These are phyloP conservation scores for Strix occidentalis DNA, from an alignment of 2,797 vertebrate species.

Conservation along the genomic window DNA sequence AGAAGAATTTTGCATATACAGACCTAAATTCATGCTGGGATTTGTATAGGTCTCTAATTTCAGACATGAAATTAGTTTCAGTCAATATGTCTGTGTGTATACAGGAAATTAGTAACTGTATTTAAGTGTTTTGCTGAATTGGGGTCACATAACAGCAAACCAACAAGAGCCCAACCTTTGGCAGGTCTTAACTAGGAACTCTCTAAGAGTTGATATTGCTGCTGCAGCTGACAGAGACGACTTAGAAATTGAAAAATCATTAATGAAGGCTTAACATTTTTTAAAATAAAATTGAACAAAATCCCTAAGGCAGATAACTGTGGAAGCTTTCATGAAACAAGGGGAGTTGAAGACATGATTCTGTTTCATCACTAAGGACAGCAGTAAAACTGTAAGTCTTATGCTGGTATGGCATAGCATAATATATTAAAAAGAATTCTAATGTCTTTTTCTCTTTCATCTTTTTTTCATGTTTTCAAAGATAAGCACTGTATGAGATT, in stretches of 20 bases:
- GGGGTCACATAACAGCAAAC: neutral
- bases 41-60: neutral
- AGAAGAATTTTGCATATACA: neutral
- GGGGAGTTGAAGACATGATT: neutral
- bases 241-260: neutral
- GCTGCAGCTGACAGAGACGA: neutral
- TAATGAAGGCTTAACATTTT: slow-evolving; percentile 36
- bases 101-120: neutral
- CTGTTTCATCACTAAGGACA: slow-evolving; percentile 39
- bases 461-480: slow-evolving; percentile 52
- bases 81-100: neutral
- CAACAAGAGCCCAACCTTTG: neutral
- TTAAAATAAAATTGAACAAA: slow-evolving; percentile 46
- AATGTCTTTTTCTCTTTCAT: slow-evolving; percentile 48
- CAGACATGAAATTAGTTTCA: neutral
- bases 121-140: neutral
- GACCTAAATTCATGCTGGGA: neutral
- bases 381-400: slow-evolving; percentile 20
- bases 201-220: neutral
- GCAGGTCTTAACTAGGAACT: neutral
- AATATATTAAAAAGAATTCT: slow-evolving; percentile 55
- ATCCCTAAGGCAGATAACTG: slow-evolving; percentile 23
- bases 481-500: slow-evolving; percentile 17
- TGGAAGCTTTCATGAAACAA: slow-evolving; percentile 26
- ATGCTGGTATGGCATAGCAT: slow-evolving; percentile 10